A percentile compares a stretch with the other conserved stretches of the same genome.
phyloP scores from a whole-genome alignment of 1,140 invertebrate species.

The Chymomyza costata region DNA sequence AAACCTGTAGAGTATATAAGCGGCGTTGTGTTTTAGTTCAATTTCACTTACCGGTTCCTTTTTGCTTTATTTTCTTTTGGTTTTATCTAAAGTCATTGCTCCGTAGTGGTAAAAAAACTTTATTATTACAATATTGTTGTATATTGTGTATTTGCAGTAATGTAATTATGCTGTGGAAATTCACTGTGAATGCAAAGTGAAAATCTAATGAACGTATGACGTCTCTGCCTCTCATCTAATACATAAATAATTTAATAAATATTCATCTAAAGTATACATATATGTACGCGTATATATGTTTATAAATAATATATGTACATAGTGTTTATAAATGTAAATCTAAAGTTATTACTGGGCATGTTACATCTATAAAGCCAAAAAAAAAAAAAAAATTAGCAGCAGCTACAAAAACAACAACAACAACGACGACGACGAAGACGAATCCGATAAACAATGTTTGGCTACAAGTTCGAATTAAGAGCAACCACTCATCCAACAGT shows the following conservation, averaged over 20 bases:
- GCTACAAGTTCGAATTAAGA: slow-evolving; percentile 29
- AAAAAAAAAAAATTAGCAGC: slow-evolving; percentile 11
- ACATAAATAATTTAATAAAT: slow-evolving; percentile 8
- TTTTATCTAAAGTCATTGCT: no score
- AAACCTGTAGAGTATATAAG: no score
- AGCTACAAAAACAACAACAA: slow-evolving; percentile 25
- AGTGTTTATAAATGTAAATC: slow-evolving; percentile 35
- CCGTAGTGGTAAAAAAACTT: no score
- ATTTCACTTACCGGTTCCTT: slow-evolving; percentile 15
- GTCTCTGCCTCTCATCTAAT: slow-evolving; percentile 21
- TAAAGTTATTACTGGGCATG: no score
- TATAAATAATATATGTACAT: no score
- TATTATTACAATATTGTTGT: no score
- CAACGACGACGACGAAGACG: slow-evolving; percentile 20
- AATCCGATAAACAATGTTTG: slow-evolving; percentile 40
- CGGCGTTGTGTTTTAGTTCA: no score
- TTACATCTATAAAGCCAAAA: slow-evolving; percentile 3
- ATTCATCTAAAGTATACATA: slow-evolving; percentile 5
- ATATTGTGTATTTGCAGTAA: no score
- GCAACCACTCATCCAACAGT: no score
- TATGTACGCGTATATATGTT: slow-evolving; percentile 9
- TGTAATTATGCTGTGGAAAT: slow-evolving; percentile 54
- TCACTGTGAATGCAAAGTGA: slow-evolving; percentile 64
- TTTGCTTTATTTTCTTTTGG: slow-evolving; percentile 11
- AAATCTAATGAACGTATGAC: slow-evolving; percentile 41